A percentile compares a stretch with the other conserved stretches of the same genome.
Conservation (phyloP, 37 sponge, comb jelly and placozoan species). For the Spongilla lacustris region DNA sequence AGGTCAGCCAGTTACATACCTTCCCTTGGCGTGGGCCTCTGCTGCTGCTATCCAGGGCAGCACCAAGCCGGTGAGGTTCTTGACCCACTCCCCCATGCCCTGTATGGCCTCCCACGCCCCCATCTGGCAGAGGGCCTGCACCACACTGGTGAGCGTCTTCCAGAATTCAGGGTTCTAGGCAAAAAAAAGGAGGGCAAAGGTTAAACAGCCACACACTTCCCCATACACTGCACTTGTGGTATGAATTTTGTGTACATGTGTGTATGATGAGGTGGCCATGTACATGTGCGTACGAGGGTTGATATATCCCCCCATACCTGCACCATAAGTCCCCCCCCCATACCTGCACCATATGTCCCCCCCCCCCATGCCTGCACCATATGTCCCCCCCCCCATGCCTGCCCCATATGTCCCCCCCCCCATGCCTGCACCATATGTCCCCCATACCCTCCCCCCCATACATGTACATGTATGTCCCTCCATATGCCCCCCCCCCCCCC, state of each 20-base stretch:
- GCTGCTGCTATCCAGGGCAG: conserved; percentile 75
- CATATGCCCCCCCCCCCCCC: neutral
- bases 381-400: no score
- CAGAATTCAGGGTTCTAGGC: conserved; percentile 66
- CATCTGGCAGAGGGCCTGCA: conserved; percentile 69
- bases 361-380: no score
- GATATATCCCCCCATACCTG: no score
- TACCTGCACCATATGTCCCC: no score
- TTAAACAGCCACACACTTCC: no score
- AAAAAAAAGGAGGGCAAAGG: neutral
- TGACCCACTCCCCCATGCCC: conserved; percentile 75
- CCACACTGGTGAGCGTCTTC: conserved; percentile 73
- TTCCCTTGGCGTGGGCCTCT: conserved; percentile 76
- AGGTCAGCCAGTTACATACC: conserved; percentile 22
- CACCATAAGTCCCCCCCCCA: no score
- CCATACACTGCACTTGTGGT: no score
- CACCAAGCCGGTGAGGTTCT: conserved; percentile 22
- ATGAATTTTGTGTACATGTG: no score
- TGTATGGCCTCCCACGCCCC: conserved; percentile 77
- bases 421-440: no score
- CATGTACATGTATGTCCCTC: neutral
- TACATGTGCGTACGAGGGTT: neutral
- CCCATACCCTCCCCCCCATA: no score
- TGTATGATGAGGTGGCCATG: neutral
- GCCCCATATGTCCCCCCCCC: no score